These are phyloP conservation scores for Hemibagrus guttatus DNA, from an alignment of 2,797 vertebrate species.

Conservation along the genomic window DNA sequence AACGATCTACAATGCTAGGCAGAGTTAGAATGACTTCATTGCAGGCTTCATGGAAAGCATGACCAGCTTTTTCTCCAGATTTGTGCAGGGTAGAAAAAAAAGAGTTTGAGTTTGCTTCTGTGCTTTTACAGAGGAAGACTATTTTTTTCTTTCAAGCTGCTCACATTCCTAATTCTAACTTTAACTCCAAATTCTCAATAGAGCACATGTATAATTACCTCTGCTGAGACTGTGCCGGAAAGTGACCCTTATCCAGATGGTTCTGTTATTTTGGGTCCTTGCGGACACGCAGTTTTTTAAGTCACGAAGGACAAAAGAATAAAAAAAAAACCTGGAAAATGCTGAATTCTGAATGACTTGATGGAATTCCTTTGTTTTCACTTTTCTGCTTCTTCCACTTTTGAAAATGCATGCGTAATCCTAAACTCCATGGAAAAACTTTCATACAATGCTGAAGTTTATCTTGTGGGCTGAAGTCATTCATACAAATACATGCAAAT, in stretches of 20 bases:
- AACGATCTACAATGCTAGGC: neutral
- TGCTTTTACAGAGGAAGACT: neutral
- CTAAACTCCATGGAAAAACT: neutral
- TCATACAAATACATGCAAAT: neutral
- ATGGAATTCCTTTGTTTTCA: conserved; percentile 18
- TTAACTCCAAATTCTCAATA: conserved; percentile 29
- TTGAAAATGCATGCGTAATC: neutral
- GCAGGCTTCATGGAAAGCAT: neutral
- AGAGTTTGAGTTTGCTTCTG: neutral
- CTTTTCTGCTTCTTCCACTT: neutral
- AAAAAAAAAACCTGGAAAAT: conserved; percentile 47
- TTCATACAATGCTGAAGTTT: neutral
- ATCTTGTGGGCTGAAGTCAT: neutral
- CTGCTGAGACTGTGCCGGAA: conserved; percentile 50
- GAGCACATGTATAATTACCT: conserved; percentile 39
- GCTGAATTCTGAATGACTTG: conserved; percentile 61
- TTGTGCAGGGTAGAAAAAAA: neutral
- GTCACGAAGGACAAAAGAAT: conserved; percentile 50
- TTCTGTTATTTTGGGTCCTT: conserved; percentile 62
- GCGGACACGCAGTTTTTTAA: conserved; percentile 53
- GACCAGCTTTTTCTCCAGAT: neutral
- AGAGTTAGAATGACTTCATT: neutral
- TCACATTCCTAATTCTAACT: conserved; percentile 26
- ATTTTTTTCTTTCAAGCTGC: neutral
- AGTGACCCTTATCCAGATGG: conserved; percentile 64